A percentile compares a stretch with the other conserved stretches of the same genome.
Conservation (phyloP, 2,113 vertebrate genomes). For the Platycercus adscitus region DNA sequence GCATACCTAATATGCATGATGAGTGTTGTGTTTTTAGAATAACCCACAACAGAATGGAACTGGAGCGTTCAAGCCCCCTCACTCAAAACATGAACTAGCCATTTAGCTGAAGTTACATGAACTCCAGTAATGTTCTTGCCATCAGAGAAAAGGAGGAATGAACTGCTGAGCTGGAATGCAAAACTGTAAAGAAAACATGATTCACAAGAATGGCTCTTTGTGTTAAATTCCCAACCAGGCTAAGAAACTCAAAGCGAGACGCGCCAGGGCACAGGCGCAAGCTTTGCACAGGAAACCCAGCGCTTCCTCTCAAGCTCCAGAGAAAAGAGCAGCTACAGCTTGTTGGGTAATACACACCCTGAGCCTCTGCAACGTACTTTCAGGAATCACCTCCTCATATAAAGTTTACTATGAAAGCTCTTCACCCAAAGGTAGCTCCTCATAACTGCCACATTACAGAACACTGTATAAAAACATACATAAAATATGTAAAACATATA, state of each 20-base stretch:
- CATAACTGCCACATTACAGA: background rate
- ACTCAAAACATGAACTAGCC: background rate
- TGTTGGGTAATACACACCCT: background rate
- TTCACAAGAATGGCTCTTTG: slow-evolving; percentile 54
- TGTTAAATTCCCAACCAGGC: slow-evolving; percentile 9
- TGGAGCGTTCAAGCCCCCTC: background rate
- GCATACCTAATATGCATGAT: background rate
- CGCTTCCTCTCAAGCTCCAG: slow-evolving; percentile 36
- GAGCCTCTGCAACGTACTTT: fast-evolving
- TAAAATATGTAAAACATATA: background rate
- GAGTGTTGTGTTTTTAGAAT: background rate
- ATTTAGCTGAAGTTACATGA: background rate
- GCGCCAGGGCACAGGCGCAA: background rate
- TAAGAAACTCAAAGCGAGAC: background rate
- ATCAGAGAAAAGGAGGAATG: background rate
- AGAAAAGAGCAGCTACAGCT: background rate
- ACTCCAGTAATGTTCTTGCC: background rate
- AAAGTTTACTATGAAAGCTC: background rate
- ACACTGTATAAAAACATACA: background rate
- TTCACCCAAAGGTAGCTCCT: background rate
- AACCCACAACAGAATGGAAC: background rate
- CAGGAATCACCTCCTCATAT: background rate
- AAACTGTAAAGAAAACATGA: slow-evolving; percentile 49
- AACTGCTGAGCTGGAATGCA: slow-evolving; percentile 25
- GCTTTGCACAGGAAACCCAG: slow-evolving; percentile 62